A percentile compares a stretch with the other conserved stretches of the same genome.
phyloP scores from a whole-genome alignment of 2,113 vertebrate species.

The Ginglymostoma cirratum region DNA sequence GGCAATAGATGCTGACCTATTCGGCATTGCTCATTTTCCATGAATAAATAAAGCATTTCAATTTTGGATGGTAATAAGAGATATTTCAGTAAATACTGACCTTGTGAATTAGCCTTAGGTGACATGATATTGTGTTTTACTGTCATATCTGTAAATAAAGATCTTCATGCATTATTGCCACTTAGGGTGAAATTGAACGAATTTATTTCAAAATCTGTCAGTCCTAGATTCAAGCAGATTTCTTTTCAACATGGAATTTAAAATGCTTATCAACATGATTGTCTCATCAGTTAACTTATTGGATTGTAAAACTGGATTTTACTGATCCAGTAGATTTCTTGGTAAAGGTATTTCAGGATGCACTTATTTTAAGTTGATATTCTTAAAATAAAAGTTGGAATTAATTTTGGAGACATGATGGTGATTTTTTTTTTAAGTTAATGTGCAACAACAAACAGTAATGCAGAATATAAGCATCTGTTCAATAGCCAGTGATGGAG shows the following conservation, averaged over 20 bases:
- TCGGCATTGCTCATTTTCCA: too few species aligned
- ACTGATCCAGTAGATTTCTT: not conserved
- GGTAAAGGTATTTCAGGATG: not conserved
- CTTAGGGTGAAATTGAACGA: not conserved
- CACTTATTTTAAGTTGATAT: not conserved
- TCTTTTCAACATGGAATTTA: not conserved
- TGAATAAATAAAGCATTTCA: not conserved
- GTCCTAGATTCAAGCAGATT: not conserved
- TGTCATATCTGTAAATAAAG: not conserved
- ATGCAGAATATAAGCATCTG: not conserved
- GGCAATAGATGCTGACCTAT: too few species aligned
- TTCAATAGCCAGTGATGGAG: not conserved
- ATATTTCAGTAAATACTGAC: not conserved
- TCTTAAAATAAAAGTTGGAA: not conserved
- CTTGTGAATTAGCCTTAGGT: not conserved
- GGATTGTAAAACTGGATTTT: not conserved
- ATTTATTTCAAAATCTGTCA: not conserved
- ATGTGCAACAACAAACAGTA: not conserved
- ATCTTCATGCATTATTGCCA: not conserved
- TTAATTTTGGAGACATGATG: not conserved
- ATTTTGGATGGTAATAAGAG: not conserved
- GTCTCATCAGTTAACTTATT: not conserved
- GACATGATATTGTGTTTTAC: not conserved
- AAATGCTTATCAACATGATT: not conserved
- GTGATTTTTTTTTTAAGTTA: not conserved